phyloP scores from a whole-genome alignment of 2,888 invertebrate genomes.

The Drosophila setosimentum region DNA sequence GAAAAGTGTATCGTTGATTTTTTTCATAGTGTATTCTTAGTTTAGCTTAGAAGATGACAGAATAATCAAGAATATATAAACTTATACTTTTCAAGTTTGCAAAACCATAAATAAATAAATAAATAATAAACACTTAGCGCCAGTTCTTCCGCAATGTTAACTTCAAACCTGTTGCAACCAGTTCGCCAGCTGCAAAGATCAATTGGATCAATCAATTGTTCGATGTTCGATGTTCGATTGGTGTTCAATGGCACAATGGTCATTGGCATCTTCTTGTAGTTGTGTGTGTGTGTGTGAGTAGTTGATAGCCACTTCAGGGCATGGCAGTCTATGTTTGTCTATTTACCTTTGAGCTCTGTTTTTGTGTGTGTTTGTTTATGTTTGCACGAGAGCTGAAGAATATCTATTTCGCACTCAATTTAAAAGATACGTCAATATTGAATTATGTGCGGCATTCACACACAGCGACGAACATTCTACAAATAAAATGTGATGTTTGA shows the following conservation, averaged over 20 bases:
- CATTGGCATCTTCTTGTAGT: constrained; percentile 30
- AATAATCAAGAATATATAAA: background rate
- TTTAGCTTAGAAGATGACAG: background rate
- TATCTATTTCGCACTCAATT: constrained; percentile 63
- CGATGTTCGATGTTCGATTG: constrained; percentile 37
- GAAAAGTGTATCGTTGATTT: too few relatives aligned
- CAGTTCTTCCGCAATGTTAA: constrained; percentile 39
- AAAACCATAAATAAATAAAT: background rate
- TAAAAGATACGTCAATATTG: constrained; percentile 66
- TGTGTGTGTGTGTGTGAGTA: too few relatives aligned
- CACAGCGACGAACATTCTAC: constrained; percentile 54
- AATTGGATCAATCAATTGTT: constrained; percentile 14
- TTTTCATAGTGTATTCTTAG: background rate
- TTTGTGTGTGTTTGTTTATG: constrained; percentile 36
- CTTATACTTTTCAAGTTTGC: background rate
- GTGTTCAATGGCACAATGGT: constrained; percentile 46
- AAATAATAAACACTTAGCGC: constrained; percentile 36
- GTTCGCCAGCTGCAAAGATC: constrained; percentile 13
- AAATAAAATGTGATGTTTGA: constrained; percentile 48
- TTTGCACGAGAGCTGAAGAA: constrained; percentile 57
- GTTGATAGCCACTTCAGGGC: constrained; percentile 12
- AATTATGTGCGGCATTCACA: constrained; percentile 25
- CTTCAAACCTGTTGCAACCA: constrained; percentile 62
- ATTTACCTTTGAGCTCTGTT: constrained; percentile 36
- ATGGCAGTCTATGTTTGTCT: constrained; percentile 13